Evolutionary conservation across 2,888 invertebrate genomes (phyloP).

Genomic region (Clostera curtula): DNA sequence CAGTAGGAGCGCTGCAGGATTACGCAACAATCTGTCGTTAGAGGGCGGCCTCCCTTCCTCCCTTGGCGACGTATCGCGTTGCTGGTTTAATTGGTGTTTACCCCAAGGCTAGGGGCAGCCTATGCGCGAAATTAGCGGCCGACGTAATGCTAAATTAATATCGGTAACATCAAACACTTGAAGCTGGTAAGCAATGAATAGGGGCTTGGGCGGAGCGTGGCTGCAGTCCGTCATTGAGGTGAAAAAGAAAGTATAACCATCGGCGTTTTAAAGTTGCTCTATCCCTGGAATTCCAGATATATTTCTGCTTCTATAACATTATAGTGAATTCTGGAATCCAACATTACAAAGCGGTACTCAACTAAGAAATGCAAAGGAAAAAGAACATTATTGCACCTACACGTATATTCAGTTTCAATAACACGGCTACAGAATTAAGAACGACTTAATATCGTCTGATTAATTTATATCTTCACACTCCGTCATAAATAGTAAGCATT

Average conservation of each 20-base stretch:
- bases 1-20: constrained; percentile 66
- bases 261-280: too few relatives aligned
- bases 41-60: constrained; percentile 41
- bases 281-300: too few relatives aligned
- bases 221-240: too few relatives aligned
- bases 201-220: too few relatives aligned
- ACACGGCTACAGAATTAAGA: not conserved
- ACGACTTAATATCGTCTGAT: not conserved
- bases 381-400: too few relatives aligned
- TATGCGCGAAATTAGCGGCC: constrained; percentile 60
- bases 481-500: constrained; percentile 4
- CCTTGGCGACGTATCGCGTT: constrained; percentile 55
- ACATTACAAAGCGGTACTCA: too few relatives aligned
- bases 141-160: constrained; percentile 62
- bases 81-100: constrained; percentile 71
- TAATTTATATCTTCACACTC: not conserved
- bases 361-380: too few relatives aligned
- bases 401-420: not conserved
- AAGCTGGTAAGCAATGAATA: constrained; percentile 29
- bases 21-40: constrained; percentile 59
- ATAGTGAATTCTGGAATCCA: too few relatives aligned
- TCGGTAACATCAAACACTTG: constrained; percentile 28
- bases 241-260: too few relatives aligned
- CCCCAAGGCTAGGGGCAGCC: constrained; percentile 49
- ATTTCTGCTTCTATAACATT: too few relatives aligned